A percentile compares a stretch with the other conserved stretches of the same genome.
Conservation (phyloP, 2,888 invertebrate species). For the Anorthoa munda region DNA sequence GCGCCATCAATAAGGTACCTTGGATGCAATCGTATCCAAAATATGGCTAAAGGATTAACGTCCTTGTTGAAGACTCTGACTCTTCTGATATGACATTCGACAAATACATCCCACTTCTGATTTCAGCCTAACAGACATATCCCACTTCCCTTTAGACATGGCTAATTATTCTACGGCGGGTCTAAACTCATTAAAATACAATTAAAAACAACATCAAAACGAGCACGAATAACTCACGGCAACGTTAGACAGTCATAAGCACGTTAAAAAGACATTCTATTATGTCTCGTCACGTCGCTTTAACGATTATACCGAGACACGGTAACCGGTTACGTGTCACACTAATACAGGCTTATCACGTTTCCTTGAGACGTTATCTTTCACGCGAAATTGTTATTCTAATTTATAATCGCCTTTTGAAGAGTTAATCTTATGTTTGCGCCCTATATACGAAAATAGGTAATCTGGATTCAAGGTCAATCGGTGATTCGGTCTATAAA, state of each 20-base stretch:
- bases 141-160: neutral
- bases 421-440: constrained; percentile 36
- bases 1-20: no score
- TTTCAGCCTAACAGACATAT: neutral
- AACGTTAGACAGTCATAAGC: constrained; percentile 31
- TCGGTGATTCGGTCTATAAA: constrained; percentile 3
- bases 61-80: no score
- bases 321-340: constrained; percentile 46
- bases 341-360: constrained; percentile 56
- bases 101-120: neutral
- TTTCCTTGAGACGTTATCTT: constrained; percentile 46
- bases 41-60: no score
- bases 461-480: constrained; percentile 19
- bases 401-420: constrained; percentile 44
- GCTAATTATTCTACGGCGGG: neutral
- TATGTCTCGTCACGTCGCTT: constrained; percentile 53
- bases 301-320: constrained; percentile 55
- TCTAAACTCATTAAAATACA: constrained; percentile 20
- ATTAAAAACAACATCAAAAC: constrained; percentile 41
- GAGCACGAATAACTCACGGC: constrained; percentile 21
- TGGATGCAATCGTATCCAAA: neutral
- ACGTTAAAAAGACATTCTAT: constrained; percentile 54
- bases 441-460: constrained; percentile 30
- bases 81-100: neutral
- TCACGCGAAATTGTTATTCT: constrained; percentile 44